phyloP scores from a whole-genome alignment of 2,113 vertebrate genomes.

The Calidris pugnax region DNA sequence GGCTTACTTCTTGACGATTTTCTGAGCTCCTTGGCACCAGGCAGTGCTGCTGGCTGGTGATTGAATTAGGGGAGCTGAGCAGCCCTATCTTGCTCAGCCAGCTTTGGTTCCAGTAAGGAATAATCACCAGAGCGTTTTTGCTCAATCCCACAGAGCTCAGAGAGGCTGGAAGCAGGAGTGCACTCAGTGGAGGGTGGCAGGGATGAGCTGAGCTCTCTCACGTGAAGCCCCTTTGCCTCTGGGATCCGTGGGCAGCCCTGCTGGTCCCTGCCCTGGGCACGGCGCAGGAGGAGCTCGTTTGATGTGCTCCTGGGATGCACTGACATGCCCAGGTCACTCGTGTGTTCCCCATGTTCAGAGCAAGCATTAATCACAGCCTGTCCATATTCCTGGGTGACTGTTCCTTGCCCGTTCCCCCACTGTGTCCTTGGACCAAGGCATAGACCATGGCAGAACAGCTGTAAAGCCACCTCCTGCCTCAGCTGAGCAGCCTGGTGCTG shows the following conservation, averaged over 20 bases:
- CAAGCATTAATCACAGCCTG: background rate
- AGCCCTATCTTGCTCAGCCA: background rate
- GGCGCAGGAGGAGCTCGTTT: fast-evolving
- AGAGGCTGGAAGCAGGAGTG: background rate
- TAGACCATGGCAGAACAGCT: background rate
- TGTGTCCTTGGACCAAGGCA: background rate
- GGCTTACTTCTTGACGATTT: background rate
- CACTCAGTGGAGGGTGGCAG: background rate
- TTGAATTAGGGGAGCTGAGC: conserved; percentile 24
- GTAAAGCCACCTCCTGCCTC: fast-evolving
- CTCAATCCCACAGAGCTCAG: background rate
- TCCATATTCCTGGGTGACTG: background rate
- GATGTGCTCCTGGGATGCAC: fast-evolving
- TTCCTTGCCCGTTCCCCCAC: background rate
- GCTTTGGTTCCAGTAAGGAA: conserved; percentile 1
- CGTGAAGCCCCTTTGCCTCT: background rate
- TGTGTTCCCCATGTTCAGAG: background rate
- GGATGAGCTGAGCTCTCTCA: background rate
- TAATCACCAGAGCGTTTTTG: background rate
- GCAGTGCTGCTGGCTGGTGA: background rate
- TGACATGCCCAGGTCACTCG: background rate
- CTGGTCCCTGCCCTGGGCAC: background rate
- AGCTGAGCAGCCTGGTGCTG: background rate
- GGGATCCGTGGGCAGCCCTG: background rate
- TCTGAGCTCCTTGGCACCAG: background rate